Percentiles rank a stretch among this genome's conserved stretches.
These are phyloP conservation scores for Bactericera cockerelli DNA, from an alignment of 1,140 invertebrate species.

Conservation along the genomic window DNA sequence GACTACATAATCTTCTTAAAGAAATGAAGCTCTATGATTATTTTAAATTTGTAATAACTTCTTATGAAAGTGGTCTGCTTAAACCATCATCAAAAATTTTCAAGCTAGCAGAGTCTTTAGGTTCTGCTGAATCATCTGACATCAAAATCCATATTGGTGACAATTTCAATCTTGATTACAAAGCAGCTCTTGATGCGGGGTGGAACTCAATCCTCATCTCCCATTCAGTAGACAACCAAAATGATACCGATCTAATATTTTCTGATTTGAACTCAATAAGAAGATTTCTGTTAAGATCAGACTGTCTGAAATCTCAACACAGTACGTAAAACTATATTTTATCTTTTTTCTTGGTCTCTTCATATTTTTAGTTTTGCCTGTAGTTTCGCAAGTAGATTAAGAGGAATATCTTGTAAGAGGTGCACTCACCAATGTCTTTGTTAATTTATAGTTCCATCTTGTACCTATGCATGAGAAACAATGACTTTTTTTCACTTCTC, in stretches of 20 bases:
- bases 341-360: background rate
- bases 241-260: background rate
- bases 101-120: constrained; percentile 39
- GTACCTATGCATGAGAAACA: no score
- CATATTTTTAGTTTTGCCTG: no score
- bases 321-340: constrained; percentile 2
- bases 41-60: constrained; percentile 67
- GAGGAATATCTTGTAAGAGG: no score
- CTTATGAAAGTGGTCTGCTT: constrained; percentile 49
- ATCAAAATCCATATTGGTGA: constrained; percentile 73
- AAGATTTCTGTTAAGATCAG: background rate
- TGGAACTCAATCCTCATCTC: constrained; percentile 33
- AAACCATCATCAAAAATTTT: constrained; percentile 68
- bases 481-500: no score
- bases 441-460: no score
- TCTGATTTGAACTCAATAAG: background rate
- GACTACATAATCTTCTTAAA: constrained; percentile 47
- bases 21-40: constrained; percentile 44
- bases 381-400: no score
- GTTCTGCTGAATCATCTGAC: constrained; percentile 32
- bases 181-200: constrained; percentile 50
- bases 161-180: constrained; percentile 53
- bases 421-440: no score
- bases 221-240: background rate
- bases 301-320: background rate